Conservation (phyloP, 2,113 vertebrate species). For the Buteo buteo region DNA sequence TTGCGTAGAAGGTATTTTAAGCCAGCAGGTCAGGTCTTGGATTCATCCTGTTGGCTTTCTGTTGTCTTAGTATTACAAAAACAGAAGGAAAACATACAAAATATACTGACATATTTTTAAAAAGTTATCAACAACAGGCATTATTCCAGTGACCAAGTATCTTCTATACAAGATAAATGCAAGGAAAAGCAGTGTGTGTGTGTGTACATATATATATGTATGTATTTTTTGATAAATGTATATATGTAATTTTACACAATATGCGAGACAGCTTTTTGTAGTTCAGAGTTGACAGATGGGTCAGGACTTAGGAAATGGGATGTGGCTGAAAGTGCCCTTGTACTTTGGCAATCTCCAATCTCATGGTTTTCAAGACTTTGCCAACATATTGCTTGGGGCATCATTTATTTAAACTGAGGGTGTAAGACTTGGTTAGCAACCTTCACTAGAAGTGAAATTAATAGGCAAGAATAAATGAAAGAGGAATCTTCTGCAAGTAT, state of each 20-base stretch:
- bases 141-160: neutral
- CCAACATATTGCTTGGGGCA: neutral
- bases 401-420: neutral
- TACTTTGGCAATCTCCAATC: neutral
- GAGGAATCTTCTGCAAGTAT: neutral
- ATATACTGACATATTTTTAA: accelerated
- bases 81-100: neutral
- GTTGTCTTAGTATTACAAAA: neutral
- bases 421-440: neutral
- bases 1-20: neutral
- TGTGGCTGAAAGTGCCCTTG: neutral
- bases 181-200: neutral
- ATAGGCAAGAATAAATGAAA: neutral
- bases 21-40: neutral
- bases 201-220: neutral
- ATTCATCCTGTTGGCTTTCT: neutral
- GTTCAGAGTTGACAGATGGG: neutral
- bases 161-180: neutral
- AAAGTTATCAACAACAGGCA: neutral
- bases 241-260: neutral
- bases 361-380: neutral
- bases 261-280: neutral
- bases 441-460: neutral
- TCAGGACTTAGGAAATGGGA: neutral
- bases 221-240: neutral